Evolutionary conservation across 2,797 vertebrate genomes (phyloP).

Genomic region (Rhinogobio ventralis): DNA sequence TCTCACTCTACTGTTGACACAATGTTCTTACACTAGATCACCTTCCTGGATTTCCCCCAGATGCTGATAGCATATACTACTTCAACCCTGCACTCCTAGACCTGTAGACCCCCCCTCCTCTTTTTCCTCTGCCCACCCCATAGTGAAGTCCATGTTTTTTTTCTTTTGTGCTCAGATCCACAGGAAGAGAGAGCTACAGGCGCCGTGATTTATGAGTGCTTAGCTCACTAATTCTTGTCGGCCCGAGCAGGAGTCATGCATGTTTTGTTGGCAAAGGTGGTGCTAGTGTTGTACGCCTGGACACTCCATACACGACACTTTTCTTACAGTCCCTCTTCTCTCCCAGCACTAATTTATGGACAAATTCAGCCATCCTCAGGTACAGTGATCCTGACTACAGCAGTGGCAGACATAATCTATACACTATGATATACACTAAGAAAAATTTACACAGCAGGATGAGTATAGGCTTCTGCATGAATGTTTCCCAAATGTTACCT

Average conservation of each 20-base stretch:
- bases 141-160: constrained; percentile 55
- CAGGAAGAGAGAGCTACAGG: constrained; percentile 65
- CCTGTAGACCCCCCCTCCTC: constrained; percentile 23
- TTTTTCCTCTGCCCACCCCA: constrained; percentile 27
- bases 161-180: constrained; percentile 66
- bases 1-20: constrained; percentile 44
- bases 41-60: constrained; percentile 62
- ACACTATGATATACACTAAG: constrained; percentile 23
- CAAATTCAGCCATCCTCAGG: constrained; percentile 48
- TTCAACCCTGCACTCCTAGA: constrained; percentile 51
- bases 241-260: constrained; percentile 59
- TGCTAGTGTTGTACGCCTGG: constrained; percentile 43
- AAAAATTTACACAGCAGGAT: constrained; percentile 29
- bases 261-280: constrained; percentile 64
- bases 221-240: constrained; percentile 69
- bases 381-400: constrained; percentile 43
- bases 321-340: constrained; percentile 37
- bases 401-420: constrained; percentile 38
- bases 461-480: constrained; percentile 14
- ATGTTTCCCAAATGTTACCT: constrained; percentile 5
- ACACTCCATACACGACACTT: constrained; percentile 40
- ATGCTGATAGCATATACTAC: constrained; percentile 57
- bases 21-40: constrained; percentile 59
- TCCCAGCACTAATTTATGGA: constrained; percentile 57
- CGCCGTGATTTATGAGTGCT: constrained; percentile 69